phyloP scores from a whole-genome alignment of 1,140 invertebrate species.

The Papilio polyxenes region DNA sequence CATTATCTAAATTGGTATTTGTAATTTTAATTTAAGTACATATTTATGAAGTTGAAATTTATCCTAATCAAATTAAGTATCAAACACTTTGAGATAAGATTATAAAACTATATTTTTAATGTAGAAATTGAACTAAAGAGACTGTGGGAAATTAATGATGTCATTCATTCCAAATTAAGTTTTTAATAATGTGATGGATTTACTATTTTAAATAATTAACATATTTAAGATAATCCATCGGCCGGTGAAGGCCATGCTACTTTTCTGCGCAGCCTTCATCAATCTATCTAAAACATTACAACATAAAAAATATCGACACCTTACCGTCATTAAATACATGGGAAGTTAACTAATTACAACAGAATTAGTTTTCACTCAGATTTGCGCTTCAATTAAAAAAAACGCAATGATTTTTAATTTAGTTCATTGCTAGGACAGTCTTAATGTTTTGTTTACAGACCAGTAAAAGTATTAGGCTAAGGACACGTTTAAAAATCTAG shows the following conservation, averaged over 20 bases:
- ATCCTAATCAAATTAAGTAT: no score
- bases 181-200: not conserved
- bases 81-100: no score
- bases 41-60: no score
- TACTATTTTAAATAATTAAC: not conserved
- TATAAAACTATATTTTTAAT: not conserved
- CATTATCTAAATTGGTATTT: no score
- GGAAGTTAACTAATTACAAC: not conserved
- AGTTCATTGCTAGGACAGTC: no score
- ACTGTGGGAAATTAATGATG: not conserved
- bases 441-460: no score
- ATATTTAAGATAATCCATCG: not conserved
- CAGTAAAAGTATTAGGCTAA: not conserved
- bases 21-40: no score
- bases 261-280: not conserved
- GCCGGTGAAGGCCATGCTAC: not conserved
- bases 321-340: not conserved
- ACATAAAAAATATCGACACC: not conserved
- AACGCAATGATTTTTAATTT: no score
- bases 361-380: not conserved
- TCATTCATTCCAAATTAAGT: not conserved
- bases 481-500: not conserved
- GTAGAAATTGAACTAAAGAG: not conserved
- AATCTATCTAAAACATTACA: not conserved
- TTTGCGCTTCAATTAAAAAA: no score